These are phyloP conservation scores for Mycteria americana DNA, from an alignment of 2,797 vertebrate genomes.

Conservation along the genomic window DNA sequence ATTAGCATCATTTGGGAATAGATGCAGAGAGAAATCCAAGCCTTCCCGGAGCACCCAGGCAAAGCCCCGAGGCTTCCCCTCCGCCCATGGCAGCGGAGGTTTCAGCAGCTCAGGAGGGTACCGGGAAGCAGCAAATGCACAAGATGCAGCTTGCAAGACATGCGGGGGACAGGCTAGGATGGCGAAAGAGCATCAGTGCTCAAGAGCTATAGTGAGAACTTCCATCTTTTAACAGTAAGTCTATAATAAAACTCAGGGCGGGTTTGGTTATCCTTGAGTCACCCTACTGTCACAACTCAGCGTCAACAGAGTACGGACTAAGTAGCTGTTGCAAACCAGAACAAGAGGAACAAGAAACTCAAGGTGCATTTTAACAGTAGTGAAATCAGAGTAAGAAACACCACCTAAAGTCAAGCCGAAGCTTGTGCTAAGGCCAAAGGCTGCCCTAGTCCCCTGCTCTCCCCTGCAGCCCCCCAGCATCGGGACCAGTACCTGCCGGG, in stretches of 20 bases:
- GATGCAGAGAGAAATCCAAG: not conserved
- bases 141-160: not conserved
- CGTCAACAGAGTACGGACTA: too few species aligned
- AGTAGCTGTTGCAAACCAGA: not conserved
- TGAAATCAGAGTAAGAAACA: not conserved
- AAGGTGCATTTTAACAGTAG: not conserved
- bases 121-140: not conserved
- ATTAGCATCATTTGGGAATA: rapidly evolving
- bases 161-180: rapidly evolving
- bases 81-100: rapidly evolving
- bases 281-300: not conserved
- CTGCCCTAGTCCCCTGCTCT: not conserved
- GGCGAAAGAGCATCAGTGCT: not conserved
- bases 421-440: not conserved
- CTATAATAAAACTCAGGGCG: not conserved
- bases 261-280: not conserved
- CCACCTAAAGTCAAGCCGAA: not conserved
- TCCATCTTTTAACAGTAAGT: not conserved
- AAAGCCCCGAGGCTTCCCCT: rapidly evolving
- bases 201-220: not conserved
- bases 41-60: not conserved
- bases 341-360: not conserved
- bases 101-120: not conserved
- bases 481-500: not conserved
- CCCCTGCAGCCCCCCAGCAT: not conserved